Evolutionary conservation across 2,797 vertebrate species (phyloP).

Genomic region (Micromesistius poutassou): DNA sequence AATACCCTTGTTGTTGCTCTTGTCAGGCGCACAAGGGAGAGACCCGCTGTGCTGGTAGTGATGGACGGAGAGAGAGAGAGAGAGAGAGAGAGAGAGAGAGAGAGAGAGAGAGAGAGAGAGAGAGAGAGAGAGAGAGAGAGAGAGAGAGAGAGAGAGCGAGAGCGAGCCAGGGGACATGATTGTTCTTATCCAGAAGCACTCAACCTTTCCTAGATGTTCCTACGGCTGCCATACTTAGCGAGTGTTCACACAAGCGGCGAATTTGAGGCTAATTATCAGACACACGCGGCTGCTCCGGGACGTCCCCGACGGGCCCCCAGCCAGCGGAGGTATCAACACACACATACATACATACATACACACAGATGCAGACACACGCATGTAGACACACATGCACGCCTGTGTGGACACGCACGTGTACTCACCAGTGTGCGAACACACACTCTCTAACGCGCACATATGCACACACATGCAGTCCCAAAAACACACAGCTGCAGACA

Average conservation of each 20-base stretch:
- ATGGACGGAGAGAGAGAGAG: too few relatives aligned
- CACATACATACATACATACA: not conserved
- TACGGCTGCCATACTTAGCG: slow-evolving; percentile 26
- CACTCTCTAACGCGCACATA: slow-evolving; percentile 14
- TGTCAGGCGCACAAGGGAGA: too few relatives aligned
- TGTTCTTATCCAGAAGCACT: slow-evolving; percentile 28
- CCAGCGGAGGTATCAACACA: slow-evolving; percentile 28
- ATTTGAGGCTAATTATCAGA: slow-evolving; percentile 54
- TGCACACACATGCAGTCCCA: slow-evolving; percentile 17
- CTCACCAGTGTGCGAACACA: slow-evolving; percentile 4
- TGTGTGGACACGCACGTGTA: slow-evolving; percentile 4
- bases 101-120: too few relatives aligned
- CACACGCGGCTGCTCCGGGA: slow-evolving; percentile 46
- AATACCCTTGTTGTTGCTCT: too few relatives aligned
- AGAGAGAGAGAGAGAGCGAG: not conserved
- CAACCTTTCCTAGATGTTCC: slow-evolving; percentile 36
- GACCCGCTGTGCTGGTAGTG: too few relatives aligned
- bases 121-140: not conserved
- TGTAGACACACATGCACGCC: not conserved
- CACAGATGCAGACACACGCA: not conserved
- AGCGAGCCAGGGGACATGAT: not conserved
- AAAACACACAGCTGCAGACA: not conserved
- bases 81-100: too few relatives aligned
- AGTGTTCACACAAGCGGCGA: slow-evolving; percentile 40
- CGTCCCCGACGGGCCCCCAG: slow-evolving; percentile 45